These are phyloP conservation scores for Steatocranus sp. DNA, from an alignment of 2,797 vertebrate species.

Conservation along the genomic window DNA sequence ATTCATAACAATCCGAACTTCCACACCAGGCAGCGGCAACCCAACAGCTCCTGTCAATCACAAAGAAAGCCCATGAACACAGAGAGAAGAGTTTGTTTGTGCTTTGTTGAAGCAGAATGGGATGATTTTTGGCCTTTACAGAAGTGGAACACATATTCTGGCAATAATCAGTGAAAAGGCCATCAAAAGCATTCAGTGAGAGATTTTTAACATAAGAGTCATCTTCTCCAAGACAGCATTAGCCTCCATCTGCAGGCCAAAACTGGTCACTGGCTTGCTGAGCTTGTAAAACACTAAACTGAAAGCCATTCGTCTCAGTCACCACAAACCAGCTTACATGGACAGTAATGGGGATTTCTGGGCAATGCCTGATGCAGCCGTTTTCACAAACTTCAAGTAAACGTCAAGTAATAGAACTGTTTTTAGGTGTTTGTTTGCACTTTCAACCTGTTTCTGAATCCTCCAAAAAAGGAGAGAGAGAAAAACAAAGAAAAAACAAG, in stretches of 20 bases:
- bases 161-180: background rate
- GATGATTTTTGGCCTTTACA: background rate
- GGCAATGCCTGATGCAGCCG: slow-evolving; percentile 10
- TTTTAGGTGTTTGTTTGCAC: background rate
- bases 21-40: slow-evolving; percentile 82
- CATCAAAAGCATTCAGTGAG: background rate
- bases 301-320: slow-evolving; percentile 41
- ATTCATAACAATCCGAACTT: slow-evolving; percentile 82
- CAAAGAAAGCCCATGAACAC: background rate
- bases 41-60: slow-evolving; percentile 85
- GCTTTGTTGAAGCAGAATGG: background rate
- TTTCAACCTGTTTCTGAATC: background rate
- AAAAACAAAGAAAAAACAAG: background rate
- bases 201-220: slow-evolving; percentile 1
- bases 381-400: slow-evolving; percentile 4
- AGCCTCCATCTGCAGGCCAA: slow-evolving; percentile 16
- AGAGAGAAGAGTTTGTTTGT: background rate
- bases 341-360: slow-evolving; percentile 35
- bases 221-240: slow-evolving; percentile 3
- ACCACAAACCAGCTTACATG: slow-evolving; percentile 10
- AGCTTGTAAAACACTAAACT: slow-evolving; percentile 37
- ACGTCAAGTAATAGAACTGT: background rate
- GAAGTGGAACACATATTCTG: background rate
- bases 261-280: slow-evolving; percentile 49
- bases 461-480: background rate